phyloP scores from a whole-genome alignment of 2,797 vertebrate genomes.

The Gouania willdenowi region DNA sequence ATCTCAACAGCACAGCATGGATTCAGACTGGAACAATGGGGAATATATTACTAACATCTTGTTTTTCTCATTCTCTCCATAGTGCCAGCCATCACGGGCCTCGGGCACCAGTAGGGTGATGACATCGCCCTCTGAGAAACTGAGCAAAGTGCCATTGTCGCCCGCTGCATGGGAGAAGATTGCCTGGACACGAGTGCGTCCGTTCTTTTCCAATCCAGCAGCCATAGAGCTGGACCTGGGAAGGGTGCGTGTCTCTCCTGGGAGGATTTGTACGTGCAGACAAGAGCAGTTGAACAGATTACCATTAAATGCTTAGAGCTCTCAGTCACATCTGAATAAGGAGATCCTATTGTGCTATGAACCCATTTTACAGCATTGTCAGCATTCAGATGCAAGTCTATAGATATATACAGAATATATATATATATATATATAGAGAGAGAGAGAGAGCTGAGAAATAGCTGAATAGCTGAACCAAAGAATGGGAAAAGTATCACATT shows the following conservation, averaged over 20 bases:
- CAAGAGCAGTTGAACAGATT: not conserved
- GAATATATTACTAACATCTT: conserved; percentile 81
- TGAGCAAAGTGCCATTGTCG: conserved; percentile 93
- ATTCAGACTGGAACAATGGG: not conserved
- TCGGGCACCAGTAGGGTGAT: conserved; percentile 97
- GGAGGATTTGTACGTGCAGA: too few species aligned
- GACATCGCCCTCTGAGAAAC: conserved; percentile 94
- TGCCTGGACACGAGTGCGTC: conserved; percentile 89
- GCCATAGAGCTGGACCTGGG: conserved; percentile 98
- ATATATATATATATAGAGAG: too few species aligned
- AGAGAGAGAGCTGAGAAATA: too few species aligned
- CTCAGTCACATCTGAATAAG: too few species aligned
- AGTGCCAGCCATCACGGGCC: conserved; percentile 97
- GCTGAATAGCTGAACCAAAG: too few species aligned
- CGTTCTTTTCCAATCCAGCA: conserved; percentile 92
- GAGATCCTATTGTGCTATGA: too few species aligned
- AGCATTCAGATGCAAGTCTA: too few species aligned
- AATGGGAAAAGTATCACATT: too few species aligned
- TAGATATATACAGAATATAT: too few species aligned
- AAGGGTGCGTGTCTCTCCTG: conserved; percentile 95
- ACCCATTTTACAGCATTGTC: too few species aligned
- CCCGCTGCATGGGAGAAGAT: conserved; percentile 96
- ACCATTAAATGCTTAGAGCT: too few species aligned
- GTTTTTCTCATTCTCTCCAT: conserved; percentile 97
- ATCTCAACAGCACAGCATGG: not conserved